A percentile compares a stretch with the other conserved stretches of the same genome.
Conservation (phyloP, 2,888 invertebrate species). For the Venusia cambrica region DNA sequence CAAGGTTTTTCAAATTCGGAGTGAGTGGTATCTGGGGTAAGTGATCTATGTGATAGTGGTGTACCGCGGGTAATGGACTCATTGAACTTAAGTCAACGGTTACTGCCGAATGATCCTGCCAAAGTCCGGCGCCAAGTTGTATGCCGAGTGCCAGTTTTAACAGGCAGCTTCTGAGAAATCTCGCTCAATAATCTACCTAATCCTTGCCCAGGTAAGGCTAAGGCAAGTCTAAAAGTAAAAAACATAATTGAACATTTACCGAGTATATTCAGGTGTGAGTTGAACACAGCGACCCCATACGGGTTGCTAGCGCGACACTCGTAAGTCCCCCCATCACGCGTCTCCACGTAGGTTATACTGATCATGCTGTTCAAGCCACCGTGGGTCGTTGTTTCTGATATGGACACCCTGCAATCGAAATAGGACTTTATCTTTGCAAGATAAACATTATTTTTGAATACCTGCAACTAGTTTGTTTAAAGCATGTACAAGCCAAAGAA, state of each 20-base stretch:
- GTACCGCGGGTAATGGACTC: too few species aligned
- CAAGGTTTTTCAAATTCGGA: too few species aligned
- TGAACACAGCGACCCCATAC: slow-evolving; percentile 62
- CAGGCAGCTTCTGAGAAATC: too few species aligned
- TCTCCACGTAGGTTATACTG: slow-evolving; percentile 63
- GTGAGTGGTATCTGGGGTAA: too few species aligned
- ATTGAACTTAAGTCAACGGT: too few species aligned
- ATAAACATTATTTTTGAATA: neutral
- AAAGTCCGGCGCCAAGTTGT: too few species aligned
- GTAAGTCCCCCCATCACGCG: slow-evolving; percentile 64
- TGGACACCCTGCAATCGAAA: slow-evolving; percentile 55
- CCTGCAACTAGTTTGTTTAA: neutral
- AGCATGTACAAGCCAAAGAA: neutral
- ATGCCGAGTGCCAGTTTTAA: too few species aligned
- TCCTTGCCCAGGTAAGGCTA: too few species aligned
- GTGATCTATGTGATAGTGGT: too few species aligned
- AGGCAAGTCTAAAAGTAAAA: too few species aligned
- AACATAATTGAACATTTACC: slow-evolving; percentile 46
- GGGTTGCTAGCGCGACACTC: slow-evolving; percentile 74
- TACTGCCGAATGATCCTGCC: too few species aligned
- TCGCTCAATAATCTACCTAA: too few species aligned
- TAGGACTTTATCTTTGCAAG: neutral
- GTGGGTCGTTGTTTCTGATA: slow-evolving; percentile 58
- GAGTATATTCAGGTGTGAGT: slow-evolving; percentile 59
- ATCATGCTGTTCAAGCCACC: slow-evolving; percentile 63